phyloP scores from a whole-genome alignment of 2,113 vertebrate genomes.

The Bos indicus region DNA sequence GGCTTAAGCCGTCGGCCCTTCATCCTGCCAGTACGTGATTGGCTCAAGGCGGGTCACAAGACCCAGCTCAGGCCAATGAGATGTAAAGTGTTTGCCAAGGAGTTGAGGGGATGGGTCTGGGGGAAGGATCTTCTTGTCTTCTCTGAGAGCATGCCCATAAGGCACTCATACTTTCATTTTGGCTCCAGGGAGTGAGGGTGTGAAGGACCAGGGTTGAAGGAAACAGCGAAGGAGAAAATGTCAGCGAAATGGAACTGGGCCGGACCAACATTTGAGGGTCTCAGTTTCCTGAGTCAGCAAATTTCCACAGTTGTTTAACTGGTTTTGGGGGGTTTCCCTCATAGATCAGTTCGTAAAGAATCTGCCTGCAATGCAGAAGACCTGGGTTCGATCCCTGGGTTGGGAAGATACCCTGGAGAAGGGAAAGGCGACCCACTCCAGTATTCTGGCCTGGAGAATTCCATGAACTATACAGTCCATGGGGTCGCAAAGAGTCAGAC shows the following conservation, averaged over 20 bases:
- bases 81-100: background rate
- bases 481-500: background rate
- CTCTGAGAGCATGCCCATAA: background rate
- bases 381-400: background rate
- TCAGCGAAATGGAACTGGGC: no score
- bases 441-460: background rate
- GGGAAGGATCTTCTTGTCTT: rapidly evolving
- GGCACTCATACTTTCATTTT: background rate
- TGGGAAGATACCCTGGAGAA: background rate
- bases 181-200: no score
- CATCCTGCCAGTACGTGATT: background rate
- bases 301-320: background rate
- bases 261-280: background rate
- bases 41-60: background rate
- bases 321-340: background rate
- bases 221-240: background rate
- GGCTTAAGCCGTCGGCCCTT: background rate
- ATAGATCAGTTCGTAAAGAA: background rate
- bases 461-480: background rate
- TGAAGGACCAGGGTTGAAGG: background rate
- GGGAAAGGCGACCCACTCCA: background rate
- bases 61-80: background rate
- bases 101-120: background rate
- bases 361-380: background rate
- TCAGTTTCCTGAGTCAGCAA: background rate